Conservation (phyloP, 2,113 vertebrate species). For the Phaetusa simplex region DNA sequence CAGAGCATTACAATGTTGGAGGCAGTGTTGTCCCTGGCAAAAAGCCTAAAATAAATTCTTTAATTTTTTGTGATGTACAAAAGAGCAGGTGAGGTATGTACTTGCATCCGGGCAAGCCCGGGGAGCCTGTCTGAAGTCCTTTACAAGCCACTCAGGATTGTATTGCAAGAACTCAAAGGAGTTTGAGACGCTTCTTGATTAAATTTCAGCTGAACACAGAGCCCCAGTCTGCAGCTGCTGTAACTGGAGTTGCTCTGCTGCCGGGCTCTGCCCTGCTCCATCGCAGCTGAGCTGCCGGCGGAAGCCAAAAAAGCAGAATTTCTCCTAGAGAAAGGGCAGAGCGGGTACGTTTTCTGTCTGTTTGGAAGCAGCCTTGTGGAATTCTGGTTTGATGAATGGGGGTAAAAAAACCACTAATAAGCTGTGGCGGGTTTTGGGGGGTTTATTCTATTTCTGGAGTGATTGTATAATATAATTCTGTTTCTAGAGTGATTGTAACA, state of each 20-base stretch:
- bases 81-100: slow-evolving; percentile 61
- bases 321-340: neutral
- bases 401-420: neutral
- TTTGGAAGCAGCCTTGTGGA: neutral
- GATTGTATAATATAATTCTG: neutral
- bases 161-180: slow-evolving; percentile 60
- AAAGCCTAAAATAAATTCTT: slow-evolving; percentile 48
- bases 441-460: neutral
- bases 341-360: neutral
- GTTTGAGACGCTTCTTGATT: slow-evolving; percentile 63
- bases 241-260: neutral
- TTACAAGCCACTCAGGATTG: slow-evolving; percentile 57
- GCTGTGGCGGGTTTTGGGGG: neutral
- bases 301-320: neutral
- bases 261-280: neutral
- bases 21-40: slow-evolving; percentile 37
- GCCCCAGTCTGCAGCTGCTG: slow-evolving; percentile 58
- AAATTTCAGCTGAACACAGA: slow-evolving; percentile 61
- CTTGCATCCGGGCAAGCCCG: slow-evolving; percentile 29
- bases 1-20: slow-evolving; percentile 2
- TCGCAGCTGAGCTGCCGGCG: neutral
- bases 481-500: no score
- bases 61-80: slow-evolving; percentile 30
- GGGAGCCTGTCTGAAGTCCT: slow-evolving; percentile 57
- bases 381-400: neutral